A percentile compares a stretch with the other conserved stretches of the same genome.
These are phyloP conservation scores for Andinoacara biseriatus DNA, from an alignment of 2,113 vertebrate genomes.

Conservation along the genomic window DNA sequence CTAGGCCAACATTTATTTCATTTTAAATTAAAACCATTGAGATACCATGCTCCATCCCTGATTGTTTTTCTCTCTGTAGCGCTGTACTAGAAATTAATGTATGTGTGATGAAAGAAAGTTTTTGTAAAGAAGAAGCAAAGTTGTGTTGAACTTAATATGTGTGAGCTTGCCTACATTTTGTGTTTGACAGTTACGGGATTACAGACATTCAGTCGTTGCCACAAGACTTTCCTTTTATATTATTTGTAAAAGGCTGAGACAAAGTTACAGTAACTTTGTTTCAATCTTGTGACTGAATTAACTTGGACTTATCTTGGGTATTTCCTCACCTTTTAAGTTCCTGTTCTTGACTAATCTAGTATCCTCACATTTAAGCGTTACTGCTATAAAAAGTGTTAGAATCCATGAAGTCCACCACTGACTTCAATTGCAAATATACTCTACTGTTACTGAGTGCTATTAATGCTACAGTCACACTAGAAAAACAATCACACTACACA, in stretches of 20 bases:
- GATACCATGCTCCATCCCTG: not conserved
- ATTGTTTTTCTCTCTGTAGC: not conserved
- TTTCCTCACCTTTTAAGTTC: too few relatives aligned
- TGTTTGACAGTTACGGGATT: not conserved
- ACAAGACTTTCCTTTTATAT: not conserved
- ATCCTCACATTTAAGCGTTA: too few relatives aligned
- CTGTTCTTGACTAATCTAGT: too few relatives aligned
- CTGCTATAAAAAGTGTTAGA: not conserved
- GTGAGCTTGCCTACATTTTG: not conserved
- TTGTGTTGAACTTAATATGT: not conserved
- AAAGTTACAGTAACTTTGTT: not conserved
- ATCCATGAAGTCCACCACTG: not conserved
- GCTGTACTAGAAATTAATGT: not conserved
- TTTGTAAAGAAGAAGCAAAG: not conserved
- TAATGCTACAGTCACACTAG: not conserved
- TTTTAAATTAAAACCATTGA: not conserved
- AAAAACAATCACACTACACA: not conserved
- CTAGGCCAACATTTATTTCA: not conserved
- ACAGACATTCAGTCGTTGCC: not conserved
- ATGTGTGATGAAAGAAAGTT: not conserved
- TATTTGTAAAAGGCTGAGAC: not conserved
- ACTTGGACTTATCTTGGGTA: not conserved
- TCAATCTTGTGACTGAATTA: not conserved
- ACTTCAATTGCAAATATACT: not conserved
- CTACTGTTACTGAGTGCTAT: not conserved